Percentiles rank a stretch among this genome's conserved stretches.
Evolutionary conservation across 2,113 vertebrate species (phyloP).

Genomic region (Capreolus pygargus): DNA sequence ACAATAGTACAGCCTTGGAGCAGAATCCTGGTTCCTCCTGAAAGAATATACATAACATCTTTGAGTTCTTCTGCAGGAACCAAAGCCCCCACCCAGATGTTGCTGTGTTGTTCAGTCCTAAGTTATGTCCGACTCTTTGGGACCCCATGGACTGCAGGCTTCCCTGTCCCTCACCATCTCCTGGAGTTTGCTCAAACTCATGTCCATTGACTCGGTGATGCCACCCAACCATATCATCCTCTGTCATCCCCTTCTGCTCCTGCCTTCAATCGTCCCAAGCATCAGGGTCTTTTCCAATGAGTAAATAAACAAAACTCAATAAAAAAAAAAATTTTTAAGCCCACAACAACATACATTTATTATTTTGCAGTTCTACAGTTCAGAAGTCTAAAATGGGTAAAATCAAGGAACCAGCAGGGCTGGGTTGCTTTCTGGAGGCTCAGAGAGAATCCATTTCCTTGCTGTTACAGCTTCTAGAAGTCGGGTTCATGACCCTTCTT

Average conservation of each 20-base stretch:
- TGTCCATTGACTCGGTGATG: not conserved
- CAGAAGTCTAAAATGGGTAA: not conserved
- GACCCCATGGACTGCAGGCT: not conserved
- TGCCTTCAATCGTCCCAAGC: not conserved
- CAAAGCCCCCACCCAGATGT: not conserved
- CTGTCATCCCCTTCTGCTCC: not conserved
- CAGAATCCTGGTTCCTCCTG: not conserved
- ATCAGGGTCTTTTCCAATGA: not conserved
- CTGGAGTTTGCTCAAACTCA: not conserved
- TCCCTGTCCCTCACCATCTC: not conserved
- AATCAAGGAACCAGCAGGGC: not conserved
- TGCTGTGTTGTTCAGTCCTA: not conserved
- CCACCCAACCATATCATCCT: not conserved
- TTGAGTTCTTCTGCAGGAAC: not conserved
- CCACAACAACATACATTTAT: not conserved
- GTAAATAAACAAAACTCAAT: not conserved
- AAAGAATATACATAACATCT: not conserved
- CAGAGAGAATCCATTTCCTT: not conserved
- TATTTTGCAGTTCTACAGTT: not conserved
- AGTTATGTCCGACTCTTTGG: not conserved
- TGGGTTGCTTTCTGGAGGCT: not conserved
- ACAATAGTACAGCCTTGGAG: not conserved
- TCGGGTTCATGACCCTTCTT: not conserved
- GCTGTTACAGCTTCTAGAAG: not conserved
- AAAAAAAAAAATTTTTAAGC: rapidly evolving